Percentiles rank a stretch among this genome's conserved stretches.
These are phyloP conservation scores for Lepidotrigona ventralis DNA, from an alignment of 1,140 invertebrate species.

Conservation along the genomic window DNA sequence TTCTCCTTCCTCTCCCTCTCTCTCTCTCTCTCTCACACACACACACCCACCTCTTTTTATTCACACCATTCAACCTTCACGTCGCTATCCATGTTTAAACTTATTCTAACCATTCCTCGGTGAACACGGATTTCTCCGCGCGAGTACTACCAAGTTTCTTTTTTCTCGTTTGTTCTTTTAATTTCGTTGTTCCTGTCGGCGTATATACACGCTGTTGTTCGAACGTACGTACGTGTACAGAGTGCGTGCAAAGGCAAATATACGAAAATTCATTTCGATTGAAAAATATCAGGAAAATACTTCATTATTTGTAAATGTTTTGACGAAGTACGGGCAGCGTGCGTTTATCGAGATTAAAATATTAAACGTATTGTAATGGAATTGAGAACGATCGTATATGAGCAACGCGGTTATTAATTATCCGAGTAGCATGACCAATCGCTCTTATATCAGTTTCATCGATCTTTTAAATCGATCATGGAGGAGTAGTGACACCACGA, in stretches of 20 bases:
- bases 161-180: no score
- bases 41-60: neutral
- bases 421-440: constrained; percentile 8
- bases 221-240: neutral
- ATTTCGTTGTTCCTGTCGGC: neutral
- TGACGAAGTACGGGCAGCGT: no score
- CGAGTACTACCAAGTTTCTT: neutral
- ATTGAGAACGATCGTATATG: no score
- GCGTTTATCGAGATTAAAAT: no score
- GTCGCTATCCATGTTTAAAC: constrained; percentile 21
- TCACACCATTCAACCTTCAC: constrained; percentile 27
- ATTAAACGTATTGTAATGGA: no score
- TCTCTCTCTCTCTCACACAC: neutral
- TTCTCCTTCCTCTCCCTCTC: no score
- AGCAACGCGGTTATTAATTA: neutral
- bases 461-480: neutral
- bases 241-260: no score
- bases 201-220: neutral
- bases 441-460: no score
- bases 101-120: constrained; percentile 7
- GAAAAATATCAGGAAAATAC: neutral
- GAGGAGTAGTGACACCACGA: neutral
- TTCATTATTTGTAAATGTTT: neutral
- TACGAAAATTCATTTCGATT: neutral
- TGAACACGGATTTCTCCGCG: neutral